Evolutionary conservation across 2,113 vertebrate species (phyloP).

Genomic region (Bungarus multicinctus): DNA sequence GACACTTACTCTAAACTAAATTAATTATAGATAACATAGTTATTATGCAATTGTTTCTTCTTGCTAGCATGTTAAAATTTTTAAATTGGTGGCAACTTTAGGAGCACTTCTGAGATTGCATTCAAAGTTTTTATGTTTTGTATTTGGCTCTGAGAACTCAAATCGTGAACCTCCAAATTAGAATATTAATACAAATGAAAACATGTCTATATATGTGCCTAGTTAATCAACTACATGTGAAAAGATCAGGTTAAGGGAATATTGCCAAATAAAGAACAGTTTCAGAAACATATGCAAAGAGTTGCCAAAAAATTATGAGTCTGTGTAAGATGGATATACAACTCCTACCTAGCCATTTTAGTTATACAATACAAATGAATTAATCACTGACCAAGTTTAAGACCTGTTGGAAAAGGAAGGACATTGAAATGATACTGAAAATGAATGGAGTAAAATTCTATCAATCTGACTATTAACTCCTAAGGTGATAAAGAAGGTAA

Average conservation of each 20-base stretch:
- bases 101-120: background rate
- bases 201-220: no score
- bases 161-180: background rate
- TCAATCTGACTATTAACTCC: conserved; percentile 45
- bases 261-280: background rate
- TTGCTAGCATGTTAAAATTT: background rate
- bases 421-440: background rate
- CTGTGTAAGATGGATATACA: background rate
- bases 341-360: background rate
- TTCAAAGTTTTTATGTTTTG: background rate
- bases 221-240: background rate
- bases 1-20: background rate
- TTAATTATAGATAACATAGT: background rate
- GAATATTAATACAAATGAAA: background rate
- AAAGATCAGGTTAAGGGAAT: background rate
- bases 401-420: background rate
- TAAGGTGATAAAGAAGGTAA: conserved; percentile 32
- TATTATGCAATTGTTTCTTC: background rate
- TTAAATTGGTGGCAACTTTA: background rate
- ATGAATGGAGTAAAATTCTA: conserved; percentile 2
- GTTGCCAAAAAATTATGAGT: background rate
- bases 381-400: background rate
- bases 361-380: background rate
- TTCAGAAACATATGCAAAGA: background rate
- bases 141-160: background rate